Conservation (phyloP, 2,888 invertebrate genomes). For the Synergus umbraculus region DNA sequence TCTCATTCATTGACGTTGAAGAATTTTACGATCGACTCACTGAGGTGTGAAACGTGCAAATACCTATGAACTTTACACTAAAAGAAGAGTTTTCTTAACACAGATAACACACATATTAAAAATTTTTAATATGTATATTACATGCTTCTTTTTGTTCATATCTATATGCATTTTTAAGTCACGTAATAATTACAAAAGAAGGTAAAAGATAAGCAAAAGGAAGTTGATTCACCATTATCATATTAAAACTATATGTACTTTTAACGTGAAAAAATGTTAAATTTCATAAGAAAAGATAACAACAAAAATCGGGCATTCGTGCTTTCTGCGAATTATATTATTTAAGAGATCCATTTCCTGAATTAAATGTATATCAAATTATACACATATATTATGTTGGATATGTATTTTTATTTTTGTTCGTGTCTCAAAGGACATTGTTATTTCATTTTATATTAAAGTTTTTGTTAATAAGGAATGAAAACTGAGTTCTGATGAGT, state of each 20-base stretch:
- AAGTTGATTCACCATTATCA: constrained; percentile 13
- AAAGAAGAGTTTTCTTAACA: constrained; percentile 12
- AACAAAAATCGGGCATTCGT: background rate
- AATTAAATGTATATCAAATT: background rate
- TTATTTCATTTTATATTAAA: too few species aligned
- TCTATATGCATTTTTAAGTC: background rate
- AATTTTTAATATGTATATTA: background rate
- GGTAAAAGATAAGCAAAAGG: background rate
- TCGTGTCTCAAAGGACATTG: too few species aligned
- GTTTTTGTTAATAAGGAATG: constrained; percentile 2
- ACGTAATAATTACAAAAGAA: background rate
- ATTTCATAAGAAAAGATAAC: background rate
- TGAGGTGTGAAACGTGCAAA: constrained; percentile 26
- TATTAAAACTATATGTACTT: background rate
- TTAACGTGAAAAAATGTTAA: background rate
- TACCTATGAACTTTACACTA: constrained; percentile 6
- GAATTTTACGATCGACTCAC: background rate
- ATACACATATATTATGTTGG: background rate
- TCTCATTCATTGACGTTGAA: background rate
- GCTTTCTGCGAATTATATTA: background rate
- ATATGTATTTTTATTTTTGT: background rate
- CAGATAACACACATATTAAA: background rate
- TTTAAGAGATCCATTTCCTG: background rate
- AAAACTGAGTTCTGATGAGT: constrained; percentile 2
- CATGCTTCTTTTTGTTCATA: constrained; percentile 1